Conservation (phyloP, 2,113 vertebrate genomes). For the Mustela lutreola region DNA sequence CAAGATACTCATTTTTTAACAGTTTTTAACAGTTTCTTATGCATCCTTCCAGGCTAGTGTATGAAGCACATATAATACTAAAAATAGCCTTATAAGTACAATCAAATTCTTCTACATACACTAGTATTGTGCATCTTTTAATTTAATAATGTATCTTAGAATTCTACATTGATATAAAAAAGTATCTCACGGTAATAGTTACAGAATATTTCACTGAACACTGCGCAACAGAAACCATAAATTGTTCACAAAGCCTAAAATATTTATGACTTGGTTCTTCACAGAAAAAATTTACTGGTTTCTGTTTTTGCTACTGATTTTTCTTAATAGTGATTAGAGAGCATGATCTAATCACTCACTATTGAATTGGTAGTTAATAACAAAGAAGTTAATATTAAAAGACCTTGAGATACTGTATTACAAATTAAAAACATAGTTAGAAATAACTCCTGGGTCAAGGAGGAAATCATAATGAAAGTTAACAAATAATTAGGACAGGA, state of each 20-base stretch:
- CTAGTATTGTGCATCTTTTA: background rate
- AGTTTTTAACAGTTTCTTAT: background rate
- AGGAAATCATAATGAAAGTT: background rate
- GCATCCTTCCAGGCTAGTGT: background rate
- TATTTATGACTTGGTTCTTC: background rate
- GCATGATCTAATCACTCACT: background rate
- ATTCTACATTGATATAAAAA: background rate
- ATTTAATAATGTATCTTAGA: background rate
- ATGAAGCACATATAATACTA: background rate
- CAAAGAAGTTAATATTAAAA: background rate
- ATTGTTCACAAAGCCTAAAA: background rate
- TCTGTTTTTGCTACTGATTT: background rate
- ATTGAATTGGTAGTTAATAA: background rate
- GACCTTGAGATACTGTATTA: background rate
- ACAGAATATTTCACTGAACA: background rate
- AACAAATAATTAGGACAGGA: background rate
- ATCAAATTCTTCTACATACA: background rate
- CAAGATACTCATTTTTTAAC: background rate
- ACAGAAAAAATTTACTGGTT: background rate
- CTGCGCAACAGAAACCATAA: background rate
- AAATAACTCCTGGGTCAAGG: background rate
- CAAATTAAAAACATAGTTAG: conserved; percentile 3
- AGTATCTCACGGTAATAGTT: background rate
- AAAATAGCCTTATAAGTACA: background rate
- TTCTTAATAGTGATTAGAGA: background rate